Conservation (phyloP, 2,797 vertebrate species). For the Chloroceryle amazona region DNA sequence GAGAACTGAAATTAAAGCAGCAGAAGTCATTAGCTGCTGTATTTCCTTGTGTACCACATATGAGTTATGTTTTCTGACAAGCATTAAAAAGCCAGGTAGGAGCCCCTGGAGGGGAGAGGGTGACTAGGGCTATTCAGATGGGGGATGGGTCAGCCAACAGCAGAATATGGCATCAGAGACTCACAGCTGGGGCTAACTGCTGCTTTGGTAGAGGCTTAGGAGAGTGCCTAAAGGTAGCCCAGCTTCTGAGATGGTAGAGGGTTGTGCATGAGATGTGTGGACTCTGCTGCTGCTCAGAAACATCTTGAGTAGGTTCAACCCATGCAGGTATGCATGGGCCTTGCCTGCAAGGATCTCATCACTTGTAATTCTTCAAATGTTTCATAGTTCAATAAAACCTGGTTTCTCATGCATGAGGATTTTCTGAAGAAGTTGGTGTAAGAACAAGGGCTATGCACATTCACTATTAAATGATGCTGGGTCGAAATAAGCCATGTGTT, state of each 20-base stretch:
- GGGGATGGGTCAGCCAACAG: neutral
- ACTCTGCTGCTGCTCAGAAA: neutral
- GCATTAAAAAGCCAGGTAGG: neutral
- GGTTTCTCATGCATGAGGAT: accelerated
- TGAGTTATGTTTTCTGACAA: neutral
- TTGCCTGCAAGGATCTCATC: neutral
- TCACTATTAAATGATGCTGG: neutral
- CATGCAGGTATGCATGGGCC: neutral
- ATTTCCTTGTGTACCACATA: neutral
- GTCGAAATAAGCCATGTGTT: neutral
- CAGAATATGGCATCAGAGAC: neutral
- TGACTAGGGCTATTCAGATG: neutral
- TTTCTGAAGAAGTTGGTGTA: neutral
- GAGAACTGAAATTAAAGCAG: neutral
- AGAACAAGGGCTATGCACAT: neutral
- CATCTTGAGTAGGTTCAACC: neutral
- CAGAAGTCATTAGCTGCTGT: neutral
- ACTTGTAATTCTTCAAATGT: neutral
- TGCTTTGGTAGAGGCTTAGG: neutral
- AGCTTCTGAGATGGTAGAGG: neutral
- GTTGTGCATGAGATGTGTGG: accelerated
- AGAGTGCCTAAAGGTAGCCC: neutral
- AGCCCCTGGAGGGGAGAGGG: neutral
- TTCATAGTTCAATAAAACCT: neutral
- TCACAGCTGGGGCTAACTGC: neutral